These are phyloP conservation scores for Nebria salina DNA, from an alignment of 2,888 invertebrate genomes.

Conservation along the genomic window DNA sequence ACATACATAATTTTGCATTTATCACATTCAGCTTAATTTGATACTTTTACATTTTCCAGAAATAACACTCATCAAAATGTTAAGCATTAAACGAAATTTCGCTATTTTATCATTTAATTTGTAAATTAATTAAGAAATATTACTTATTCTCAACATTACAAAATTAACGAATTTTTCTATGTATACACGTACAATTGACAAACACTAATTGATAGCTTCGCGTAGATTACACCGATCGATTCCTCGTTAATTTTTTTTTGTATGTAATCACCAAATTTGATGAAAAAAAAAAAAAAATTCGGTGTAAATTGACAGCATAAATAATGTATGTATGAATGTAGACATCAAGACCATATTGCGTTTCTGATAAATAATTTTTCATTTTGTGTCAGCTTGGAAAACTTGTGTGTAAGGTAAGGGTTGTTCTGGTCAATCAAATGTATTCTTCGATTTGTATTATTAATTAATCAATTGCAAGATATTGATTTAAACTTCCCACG, in stretches of 20 bases:
- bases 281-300: neutral
- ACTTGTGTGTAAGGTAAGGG: neutral
- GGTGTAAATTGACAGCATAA: neutral
- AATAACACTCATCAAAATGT: neutral
- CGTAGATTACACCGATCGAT: neutral
- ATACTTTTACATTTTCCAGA: neutral
- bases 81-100: neutral
- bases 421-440: slow-evolving; percentile 18
- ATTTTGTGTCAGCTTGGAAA: neutral
- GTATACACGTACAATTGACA: neutral
- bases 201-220: neutral
- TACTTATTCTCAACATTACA: too few relatives aligned
- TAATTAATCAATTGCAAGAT: slow-evolving; percentile 38
- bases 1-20: neutral
- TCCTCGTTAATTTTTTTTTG: neutral
- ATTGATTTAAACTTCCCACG: slow-evolving; percentile 32
- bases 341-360: neutral
- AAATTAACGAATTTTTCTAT: neutral
- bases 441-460: slow-evolving; percentile 31
- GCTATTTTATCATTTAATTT: too few relatives aligned
- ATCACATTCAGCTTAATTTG: neutral
- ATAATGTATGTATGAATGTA: neutral
- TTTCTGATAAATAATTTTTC: neutral
- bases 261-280: neutral
- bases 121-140: too few relatives aligned